Percentiles rank a stretch among this genome's conserved stretches.
Evolutionary conservation across 2,113 vertebrate species (phyloP).

Genomic region (Siniperca chuatsi): DNA sequence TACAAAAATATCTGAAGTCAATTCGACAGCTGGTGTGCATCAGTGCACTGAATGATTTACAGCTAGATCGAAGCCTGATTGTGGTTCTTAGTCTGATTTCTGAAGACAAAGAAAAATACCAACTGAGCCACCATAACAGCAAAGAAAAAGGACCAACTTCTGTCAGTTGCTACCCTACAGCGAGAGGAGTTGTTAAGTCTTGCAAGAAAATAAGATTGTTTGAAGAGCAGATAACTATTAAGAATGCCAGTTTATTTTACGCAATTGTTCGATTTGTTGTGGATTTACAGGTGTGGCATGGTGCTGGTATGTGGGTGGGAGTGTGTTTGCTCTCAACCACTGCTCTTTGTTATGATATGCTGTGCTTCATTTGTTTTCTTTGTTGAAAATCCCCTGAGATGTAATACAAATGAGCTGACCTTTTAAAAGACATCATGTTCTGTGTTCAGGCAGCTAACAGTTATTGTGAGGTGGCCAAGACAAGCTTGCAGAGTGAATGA

Average conservation of each 20-base stretch:
- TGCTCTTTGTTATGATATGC: conserved; percentile 16
- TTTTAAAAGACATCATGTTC: conserved; percentile 40
- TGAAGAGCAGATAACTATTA: conserved; percentile 34
- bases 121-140: conserved; percentile 7
- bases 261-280: conserved; percentile 12
- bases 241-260: conserved; percentile 21
- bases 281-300: conserved; percentile 21
- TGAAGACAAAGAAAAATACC: conserved; percentile 53
- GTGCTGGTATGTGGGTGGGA: neutral
- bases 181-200: conserved; percentile 27
- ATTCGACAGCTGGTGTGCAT: conserved; percentile 32
- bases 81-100: conserved; percentile 61
- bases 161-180: conserved; percentile 24
- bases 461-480: neutral
- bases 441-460: conserved; percentile 24
- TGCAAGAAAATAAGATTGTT: conserved; percentile 19
- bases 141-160: conserved; percentile 16
- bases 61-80: conserved; percentile 53
- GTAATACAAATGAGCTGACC: conserved; percentile 44
- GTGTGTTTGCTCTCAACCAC: conserved; percentile 2
- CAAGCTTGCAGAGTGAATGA: neutral
- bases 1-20: conserved; percentile 2
- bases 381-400: neutral
- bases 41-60: conserved; percentile 40
- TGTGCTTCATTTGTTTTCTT: conserved; percentile 34